These are phyloP conservation scores for Hesperophylax magnus DNA, from an alignment of 1,140 invertebrate species.

Conservation along the genomic window DNA sequence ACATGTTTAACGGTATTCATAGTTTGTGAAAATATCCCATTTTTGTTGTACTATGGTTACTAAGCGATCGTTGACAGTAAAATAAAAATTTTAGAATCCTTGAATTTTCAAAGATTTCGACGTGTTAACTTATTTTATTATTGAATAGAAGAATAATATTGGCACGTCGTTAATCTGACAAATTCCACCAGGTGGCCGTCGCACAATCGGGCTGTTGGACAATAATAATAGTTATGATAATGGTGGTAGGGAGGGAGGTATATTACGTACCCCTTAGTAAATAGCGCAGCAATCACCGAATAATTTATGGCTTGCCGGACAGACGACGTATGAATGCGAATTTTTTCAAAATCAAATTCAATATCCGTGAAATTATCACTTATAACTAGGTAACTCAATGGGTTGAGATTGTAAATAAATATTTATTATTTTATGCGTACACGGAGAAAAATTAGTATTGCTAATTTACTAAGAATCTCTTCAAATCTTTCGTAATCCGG, in stretches of 20 bases:
- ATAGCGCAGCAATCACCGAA: not conserved
- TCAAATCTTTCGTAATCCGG: too few relatives aligned
- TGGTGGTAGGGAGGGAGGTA: not conserved
- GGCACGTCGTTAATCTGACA: slow-evolving; percentile 19
- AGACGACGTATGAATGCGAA: not conserved
- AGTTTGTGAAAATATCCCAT: too few relatives aligned
- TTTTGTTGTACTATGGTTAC: too few relatives aligned
- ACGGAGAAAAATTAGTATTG: too few relatives aligned
- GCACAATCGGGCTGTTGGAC: slow-evolving; percentile 14
- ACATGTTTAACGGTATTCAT: too few relatives aligned
- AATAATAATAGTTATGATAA: not conserved
- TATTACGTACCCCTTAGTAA: not conserved
- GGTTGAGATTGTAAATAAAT: not conserved
- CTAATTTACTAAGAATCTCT: too few relatives aligned
- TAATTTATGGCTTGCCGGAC: not conserved
- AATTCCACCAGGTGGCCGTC: slow-evolving; percentile 21
- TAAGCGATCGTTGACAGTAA: not conserved
- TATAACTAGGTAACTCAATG: too few relatives aligned
- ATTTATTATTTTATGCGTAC: too few relatives aligned
- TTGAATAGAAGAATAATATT: not conserved
- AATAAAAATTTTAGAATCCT: not conserved
- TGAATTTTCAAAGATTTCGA: not conserved
- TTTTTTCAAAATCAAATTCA: not conserved
- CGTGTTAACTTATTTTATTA: not conserved
- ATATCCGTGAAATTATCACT: not conserved